phyloP scores from a whole-genome alignment of 2,888 invertebrate genomes.

The Odontomyia ornata region DNA sequence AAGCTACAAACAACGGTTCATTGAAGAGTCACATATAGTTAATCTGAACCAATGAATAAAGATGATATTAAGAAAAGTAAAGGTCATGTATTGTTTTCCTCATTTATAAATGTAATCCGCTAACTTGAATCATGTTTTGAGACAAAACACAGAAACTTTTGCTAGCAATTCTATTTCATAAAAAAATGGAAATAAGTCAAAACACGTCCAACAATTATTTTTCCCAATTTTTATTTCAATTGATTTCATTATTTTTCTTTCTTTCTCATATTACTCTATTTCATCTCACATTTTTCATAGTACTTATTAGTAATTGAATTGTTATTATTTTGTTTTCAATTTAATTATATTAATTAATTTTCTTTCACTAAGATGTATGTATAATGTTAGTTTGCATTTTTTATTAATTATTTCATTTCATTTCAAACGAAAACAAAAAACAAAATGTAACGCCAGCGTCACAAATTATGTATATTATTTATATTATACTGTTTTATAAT shows the following conservation, averaged over 20 bases:
- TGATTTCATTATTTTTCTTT: constrained; percentile 33
- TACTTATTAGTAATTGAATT: constrained; percentile 36
- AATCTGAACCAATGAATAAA: no score
- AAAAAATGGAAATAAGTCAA: no score
- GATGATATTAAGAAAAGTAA: no score
- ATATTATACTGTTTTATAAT: constrained; percentile 16
- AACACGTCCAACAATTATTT: not conserved
- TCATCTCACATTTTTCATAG: constrained; percentile 14
- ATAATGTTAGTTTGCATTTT: constrained; percentile 7
- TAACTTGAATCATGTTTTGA: no score
- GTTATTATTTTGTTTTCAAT: constrained; percentile 2
- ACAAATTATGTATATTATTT: constrained; percentile 48
- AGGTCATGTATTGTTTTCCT: no score
- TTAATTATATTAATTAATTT: constrained; percentile 28
- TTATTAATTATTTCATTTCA: not conserved
- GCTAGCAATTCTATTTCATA: no score
- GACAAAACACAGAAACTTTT: no score
- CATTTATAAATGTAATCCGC: no score
- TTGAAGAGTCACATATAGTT: no score
- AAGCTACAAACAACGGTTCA: no score
- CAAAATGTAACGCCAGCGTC: constrained; percentile 53
- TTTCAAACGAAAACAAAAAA: constrained; percentile 50
- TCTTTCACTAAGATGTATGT: not conserved
- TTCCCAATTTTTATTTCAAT: constrained; percentile 36
- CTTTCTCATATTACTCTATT: not conserved